These are phyloP conservation scores for Coilia nasus DNA, from an alignment of 2,797 vertebrate genomes.

Conservation along the genomic window DNA sequence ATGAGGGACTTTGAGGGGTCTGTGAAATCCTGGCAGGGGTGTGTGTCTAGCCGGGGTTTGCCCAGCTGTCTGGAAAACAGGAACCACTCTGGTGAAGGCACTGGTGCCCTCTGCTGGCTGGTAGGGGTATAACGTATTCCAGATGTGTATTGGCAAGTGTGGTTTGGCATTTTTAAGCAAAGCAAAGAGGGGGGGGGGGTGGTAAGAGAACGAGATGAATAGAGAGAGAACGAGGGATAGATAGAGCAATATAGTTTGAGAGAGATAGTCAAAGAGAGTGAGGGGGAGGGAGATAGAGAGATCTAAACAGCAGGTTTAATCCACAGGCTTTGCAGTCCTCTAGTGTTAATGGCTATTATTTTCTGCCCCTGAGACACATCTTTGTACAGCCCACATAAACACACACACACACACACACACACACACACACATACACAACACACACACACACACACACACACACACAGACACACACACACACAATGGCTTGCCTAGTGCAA, in stretches of 20 bases:
- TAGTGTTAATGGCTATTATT: slow-evolving; percentile 6
- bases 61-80: background rate
- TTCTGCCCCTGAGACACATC: background rate
- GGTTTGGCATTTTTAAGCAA: background rate
- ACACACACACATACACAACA: background rate
- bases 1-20: background rate
- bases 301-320: background rate
- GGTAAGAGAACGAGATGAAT: too few species aligned
- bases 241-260: background rate
- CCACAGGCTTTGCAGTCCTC: background rate
- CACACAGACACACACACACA: background rate
- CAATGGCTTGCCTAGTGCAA: background rate
- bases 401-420: background rate
- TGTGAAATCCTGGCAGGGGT: background rate
- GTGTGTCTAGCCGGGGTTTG: background rate
- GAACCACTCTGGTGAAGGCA: slow-evolving; percentile 23
- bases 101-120: slow-evolving; percentile 62
- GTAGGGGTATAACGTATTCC: slow-evolving; percentile 58
- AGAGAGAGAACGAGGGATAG: slow-evolving; percentile 24
- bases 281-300: background rate
- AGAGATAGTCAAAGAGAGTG: background rate
- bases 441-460: background rate
- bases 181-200: background rate
- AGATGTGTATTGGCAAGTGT: slow-evolving; percentile 51
- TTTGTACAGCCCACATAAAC: background rate